Conservation (phyloP, 1,140 invertebrate genomes). For the Aleiodes sp. region DNA sequence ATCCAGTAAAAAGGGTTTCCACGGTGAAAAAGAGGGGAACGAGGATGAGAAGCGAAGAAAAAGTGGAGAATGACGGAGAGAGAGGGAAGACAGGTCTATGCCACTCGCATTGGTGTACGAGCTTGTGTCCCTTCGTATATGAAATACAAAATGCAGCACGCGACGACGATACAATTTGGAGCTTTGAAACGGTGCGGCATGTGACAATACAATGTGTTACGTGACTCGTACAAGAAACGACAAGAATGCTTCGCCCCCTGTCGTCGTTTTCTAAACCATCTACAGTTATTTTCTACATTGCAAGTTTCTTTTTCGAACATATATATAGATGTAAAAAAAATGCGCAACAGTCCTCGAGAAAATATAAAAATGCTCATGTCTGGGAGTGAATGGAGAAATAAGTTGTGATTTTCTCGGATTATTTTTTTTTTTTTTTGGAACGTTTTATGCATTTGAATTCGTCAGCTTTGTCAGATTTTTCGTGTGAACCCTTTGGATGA, state of each 20-base stretch:
- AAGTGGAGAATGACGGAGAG: no score
- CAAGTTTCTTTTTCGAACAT: background rate
- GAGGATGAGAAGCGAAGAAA: background rate
- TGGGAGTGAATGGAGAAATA: background rate
- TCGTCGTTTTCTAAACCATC: background rate
- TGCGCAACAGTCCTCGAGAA: background rate
- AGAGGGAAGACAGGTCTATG: slow-evolving; percentile 30
- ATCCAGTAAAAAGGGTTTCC: background rate
- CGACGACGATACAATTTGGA: slow-evolving; percentile 60
- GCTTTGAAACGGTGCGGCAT: slow-evolving; percentile 49
- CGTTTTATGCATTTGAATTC: slow-evolving; percentile 53
- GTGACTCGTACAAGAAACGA: slow-evolving; percentile 43
- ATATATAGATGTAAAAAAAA: background rate
- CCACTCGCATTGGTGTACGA: slow-evolving; percentile 19
- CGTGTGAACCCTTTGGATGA: slow-evolving; percentile 30
- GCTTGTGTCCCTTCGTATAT: slow-evolving; percentile 10
- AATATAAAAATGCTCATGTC: background rate
- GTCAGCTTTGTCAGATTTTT: slow-evolving; percentile 56
- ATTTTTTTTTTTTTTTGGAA: slow-evolving; percentile 23
- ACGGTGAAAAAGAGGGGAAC: background rate
- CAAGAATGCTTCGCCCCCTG: slow-evolving; percentile 16
- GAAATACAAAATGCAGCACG: slow-evolving; percentile 39
- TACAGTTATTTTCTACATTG: background rate
- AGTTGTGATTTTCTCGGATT: background rate
- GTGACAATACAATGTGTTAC: slow-evolving; percentile 59